These are phyloP conservation scores for Lates japonicus DNA, from an alignment of 2,797 vertebrate species.

Conservation along the genomic window DNA sequence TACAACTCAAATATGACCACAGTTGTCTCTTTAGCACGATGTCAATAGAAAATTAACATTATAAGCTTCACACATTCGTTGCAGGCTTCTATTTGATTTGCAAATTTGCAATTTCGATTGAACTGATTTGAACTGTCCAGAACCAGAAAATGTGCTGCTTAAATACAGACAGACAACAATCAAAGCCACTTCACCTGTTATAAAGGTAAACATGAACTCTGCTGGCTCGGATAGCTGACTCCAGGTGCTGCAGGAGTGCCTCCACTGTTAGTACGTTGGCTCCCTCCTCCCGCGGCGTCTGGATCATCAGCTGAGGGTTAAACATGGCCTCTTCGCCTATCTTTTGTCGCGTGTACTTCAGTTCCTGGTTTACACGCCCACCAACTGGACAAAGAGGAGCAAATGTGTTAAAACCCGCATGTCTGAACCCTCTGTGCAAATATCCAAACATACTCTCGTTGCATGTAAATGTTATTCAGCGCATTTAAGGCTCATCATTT, in stretches of 20 bases:
- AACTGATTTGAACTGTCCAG: not conserved
- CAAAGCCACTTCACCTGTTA: conserved; percentile 87
- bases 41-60: not conserved
- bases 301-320: conserved; percentile 99
- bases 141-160: conserved; percentile 9
- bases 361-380: conserved; percentile 96
- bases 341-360: conserved; percentile 98
- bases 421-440: conserved; percentile 7
- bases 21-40: not conserved
- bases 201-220: conserved; percentile 97
- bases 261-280: conserved; percentile 94
- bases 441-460: not conserved
- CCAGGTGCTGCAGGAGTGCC: conserved; percentile 95
- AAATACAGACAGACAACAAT: not conserved
- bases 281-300: conserved; percentile 95
- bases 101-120: not conserved
- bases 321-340: conserved; percentile 99
- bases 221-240: conserved; percentile 95
- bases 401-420: not conserved
- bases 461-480: not conserved
- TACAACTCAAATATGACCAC: not conserved
- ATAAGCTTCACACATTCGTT: not conserved
- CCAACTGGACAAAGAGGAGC: conserved; percentile 88
- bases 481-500: not conserved
- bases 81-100: not conserved